phyloP scores from a whole-genome alignment of 1,140 invertebrate genomes.

The Platyura marginata region DNA sequence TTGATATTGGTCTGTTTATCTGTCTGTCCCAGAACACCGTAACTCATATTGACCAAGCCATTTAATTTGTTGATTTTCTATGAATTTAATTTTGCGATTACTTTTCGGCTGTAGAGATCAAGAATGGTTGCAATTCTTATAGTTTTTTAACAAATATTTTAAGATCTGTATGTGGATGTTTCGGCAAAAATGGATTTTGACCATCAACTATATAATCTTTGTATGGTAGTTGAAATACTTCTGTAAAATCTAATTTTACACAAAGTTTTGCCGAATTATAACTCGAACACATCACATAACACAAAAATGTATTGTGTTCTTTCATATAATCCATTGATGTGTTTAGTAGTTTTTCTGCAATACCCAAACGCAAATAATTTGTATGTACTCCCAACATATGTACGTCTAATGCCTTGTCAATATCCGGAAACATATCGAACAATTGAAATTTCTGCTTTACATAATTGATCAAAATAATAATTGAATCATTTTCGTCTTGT shows the following conservation, averaged over 20 bases:
- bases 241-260: conserved; percentile 41
- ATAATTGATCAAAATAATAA: conserved; percentile 31
- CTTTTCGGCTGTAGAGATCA: too few relatives aligned
- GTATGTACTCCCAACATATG: conserved; percentile 42
- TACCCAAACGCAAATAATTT: conserved; percentile 38
- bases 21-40: too few relatives aligned
- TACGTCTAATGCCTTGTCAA: conserved; percentile 33
- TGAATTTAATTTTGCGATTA: too few relatives aligned
- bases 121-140: too few relatives aligned
- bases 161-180: conserved; percentile 30
- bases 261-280: conserved; percentile 48
- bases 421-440: conserved; percentile 30
- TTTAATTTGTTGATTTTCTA: too few relatives aligned
- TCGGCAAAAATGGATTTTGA: conserved; percentile 33
- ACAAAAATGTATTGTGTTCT: conserved; percentile 13
- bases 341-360: conserved; percentile 37
- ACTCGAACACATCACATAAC: conserved; percentile 41
- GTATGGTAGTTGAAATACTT: conserved; percentile 40
- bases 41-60: too few relatives aligned
- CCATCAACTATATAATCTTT: conserved; percentile 39
- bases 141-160: conserved; percentile 31
- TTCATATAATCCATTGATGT: conserved; percentile 26
- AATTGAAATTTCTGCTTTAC: conserved; percentile 32
- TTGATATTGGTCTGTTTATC: too few relatives aligned
- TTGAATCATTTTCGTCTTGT: conserved; percentile 37